Evolutionary conservation across 2,797 vertebrate genomes (phyloP).

Genomic region (Linurgus olivaceus): DNA sequence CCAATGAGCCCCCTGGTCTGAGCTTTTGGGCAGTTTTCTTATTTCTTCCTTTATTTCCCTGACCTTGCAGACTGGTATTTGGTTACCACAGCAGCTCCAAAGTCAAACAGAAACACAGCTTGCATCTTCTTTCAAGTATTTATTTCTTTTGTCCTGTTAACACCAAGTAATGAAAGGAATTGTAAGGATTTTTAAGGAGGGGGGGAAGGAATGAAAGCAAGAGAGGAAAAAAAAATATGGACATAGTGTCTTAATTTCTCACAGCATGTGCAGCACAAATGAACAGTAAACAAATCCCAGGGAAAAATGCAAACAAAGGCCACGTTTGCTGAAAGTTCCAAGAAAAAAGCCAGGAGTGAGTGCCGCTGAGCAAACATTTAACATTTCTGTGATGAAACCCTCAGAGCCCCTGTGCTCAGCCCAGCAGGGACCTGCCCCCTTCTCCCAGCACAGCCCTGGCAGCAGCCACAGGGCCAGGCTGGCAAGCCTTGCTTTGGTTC

Average conservation of each 20-base stretch:
- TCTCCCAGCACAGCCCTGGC: not conserved
- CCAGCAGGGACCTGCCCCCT: not conserved
- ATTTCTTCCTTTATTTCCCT: not conserved
- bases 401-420: not conserved
- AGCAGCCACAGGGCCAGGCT: not conserved
- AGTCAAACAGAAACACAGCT: constrained; percentile 60
- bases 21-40: not conserved
- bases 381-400: not conserved
- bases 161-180: constrained; percentile 69
- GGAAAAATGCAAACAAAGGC: constrained; percentile 22
- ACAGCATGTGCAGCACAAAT: constrained; percentile 42
- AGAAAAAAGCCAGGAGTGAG: not conserved
- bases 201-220: not conserved
- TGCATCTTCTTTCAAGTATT: constrained; percentile 56
- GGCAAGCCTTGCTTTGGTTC: not conserved
- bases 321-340: not conserved
- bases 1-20: not conserved
- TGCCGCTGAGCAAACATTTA: not conserved
- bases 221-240: not conserved
- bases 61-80: constrained; percentile 42
- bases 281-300: constrained; percentile 36
- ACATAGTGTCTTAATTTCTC: constrained; percentile 20
- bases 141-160: constrained; percentile 69
- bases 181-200: constrained; percentile 29
- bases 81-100: constrained; percentile 52